A percentile compares a stretch with the other conserved stretches of the same genome.
phyloP scores from a whole-genome alignment of 2,113 vertebrate species.

The Erpornis zantholeuca region DNA sequence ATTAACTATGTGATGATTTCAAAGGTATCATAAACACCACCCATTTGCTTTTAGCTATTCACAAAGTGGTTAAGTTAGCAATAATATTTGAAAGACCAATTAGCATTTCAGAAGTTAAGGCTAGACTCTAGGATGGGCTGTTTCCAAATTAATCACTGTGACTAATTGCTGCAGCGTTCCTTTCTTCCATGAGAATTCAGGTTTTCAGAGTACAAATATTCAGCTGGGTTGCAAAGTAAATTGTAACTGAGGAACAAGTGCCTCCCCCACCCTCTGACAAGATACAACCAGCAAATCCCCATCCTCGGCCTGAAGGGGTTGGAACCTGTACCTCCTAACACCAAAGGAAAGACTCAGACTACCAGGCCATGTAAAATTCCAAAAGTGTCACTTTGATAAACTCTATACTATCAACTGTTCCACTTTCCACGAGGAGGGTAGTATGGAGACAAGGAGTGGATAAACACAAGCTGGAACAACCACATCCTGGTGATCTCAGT shows the following conservation, averaged over 20 bases:
- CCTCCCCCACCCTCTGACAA: neutral
- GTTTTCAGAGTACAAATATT: neutral
- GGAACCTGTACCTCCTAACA: neutral
- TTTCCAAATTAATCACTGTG: neutral
- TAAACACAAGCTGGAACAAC: neutral
- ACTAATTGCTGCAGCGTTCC: neutral
- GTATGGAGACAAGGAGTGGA: neutral
- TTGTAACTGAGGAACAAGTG: neutral
- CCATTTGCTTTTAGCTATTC: neutral
- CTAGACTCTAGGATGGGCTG: neutral
- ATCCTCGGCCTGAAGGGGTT: neutral
- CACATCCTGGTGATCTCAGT: neutral
- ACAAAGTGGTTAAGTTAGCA: neutral
- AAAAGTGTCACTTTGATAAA: neutral
- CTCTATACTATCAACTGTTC: neutral
- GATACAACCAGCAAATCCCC: neutral
- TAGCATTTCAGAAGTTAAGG: neutral
- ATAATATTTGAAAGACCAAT: neutral
- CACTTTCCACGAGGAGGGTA: neutral
- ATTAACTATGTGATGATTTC: neutral
- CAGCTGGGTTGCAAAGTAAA: neutral
- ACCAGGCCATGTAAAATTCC: neutral
- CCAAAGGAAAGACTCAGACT: neutral
- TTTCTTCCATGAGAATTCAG: neutral
- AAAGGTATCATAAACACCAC: neutral